Evolutionary conservation across 1,140 invertebrate genomes (phyloP).

Genomic region (Pristionchus pacificus): DNA sequence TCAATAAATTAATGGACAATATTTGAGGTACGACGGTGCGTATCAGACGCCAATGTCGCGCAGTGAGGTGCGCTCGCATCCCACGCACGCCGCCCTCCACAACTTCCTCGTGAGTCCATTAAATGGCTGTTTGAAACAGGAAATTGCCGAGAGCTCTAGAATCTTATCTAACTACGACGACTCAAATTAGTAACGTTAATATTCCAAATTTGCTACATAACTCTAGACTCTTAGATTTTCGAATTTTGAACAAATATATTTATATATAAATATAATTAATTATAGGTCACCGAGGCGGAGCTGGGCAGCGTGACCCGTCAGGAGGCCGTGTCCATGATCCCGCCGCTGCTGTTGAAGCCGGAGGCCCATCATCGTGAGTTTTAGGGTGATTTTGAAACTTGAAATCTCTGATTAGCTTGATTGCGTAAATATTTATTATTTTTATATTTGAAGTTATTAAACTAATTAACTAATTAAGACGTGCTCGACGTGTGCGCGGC

Average conservation of each 20-base stretch:
- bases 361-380: conserved; percentile 63
- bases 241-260: neutral
- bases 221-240: no score
- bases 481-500: conserved; percentile 96
- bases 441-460: no score
- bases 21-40: no score
- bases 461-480: conserved; percentile 58
- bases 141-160: conserved; percentile 4
- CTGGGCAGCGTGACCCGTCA: conserved; percentile 85
- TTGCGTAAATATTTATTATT: neutral
- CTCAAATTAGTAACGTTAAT: neutral
- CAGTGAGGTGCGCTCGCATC: neutral
- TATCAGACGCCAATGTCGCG: no score
- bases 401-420: neutral
- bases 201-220: neutral
- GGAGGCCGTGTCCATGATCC: conserved; percentile 97
- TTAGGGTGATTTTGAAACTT: neutral
- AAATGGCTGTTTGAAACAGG: neutral
- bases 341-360: conserved; percentile 85
- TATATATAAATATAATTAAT: neutral
- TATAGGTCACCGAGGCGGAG: conserved; percentile 26
- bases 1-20: no score
- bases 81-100: neutral
- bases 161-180: neutral
- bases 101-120: neutral